phyloP scores from a whole-genome alignment of 2,113 vertebrate genomes.

The Colinus virginianus region DNA sequence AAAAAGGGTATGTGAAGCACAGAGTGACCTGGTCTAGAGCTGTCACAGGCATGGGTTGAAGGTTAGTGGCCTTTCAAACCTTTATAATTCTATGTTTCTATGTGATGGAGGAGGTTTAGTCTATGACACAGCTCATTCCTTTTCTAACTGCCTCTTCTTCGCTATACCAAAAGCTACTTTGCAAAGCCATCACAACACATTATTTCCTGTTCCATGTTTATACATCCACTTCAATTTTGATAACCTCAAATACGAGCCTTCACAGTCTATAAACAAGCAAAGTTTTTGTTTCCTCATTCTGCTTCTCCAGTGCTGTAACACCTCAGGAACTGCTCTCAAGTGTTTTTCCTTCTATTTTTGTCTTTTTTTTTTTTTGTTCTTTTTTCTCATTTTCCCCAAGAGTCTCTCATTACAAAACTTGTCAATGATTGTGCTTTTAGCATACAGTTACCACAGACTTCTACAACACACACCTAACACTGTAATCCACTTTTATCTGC shows the following conservation, averaged over 20 bases:
- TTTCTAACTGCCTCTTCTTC: background rate
- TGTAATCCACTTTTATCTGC: background rate
- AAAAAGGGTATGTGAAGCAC: too few relatives aligned
- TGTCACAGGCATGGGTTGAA: too few relatives aligned
- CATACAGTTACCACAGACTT: background rate
- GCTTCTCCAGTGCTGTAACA: background rate
- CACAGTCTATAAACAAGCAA: background rate
- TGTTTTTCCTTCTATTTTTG: background rate
- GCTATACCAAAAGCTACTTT: background rate
- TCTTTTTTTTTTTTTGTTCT: background rate
- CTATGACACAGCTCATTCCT: background rate
- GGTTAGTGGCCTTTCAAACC: too few relatives aligned
- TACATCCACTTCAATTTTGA: background rate
- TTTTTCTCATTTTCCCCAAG: background rate
- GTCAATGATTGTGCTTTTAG: background rate
- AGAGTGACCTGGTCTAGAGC: too few relatives aligned
- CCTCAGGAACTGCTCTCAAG: background rate
- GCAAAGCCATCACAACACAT: background rate
- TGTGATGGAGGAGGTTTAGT: background rate
- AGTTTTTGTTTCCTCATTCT: background rate
- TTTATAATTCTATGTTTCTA: too few relatives aligned
- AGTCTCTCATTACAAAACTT: background rate
- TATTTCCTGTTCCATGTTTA: background rate
- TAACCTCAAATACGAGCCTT: background rate
- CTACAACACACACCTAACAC: fast-evolving